Percentiles rank a stretch among this genome's conserved stretches.
These are phyloP conservation scores for Leptonema lineaticorne DNA, from an alignment of 1,140 invertebrate species.

Conservation along the genomic window DNA sequence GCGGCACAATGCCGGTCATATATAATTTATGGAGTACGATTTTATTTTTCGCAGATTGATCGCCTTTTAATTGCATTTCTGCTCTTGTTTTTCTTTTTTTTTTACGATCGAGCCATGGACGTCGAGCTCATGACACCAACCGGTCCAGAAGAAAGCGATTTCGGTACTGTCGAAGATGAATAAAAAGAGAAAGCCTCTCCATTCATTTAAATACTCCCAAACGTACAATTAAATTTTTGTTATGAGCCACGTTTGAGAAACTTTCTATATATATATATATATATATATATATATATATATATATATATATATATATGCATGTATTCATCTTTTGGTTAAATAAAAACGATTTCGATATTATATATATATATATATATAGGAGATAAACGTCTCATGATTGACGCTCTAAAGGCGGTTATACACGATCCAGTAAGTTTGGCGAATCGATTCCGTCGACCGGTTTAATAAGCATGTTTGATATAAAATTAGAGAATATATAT, in stretches of 20 bases:
- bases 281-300: background rate
- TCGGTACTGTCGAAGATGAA: background rate
- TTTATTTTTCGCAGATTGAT: constrained; percentile 2
- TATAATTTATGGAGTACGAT: background rate
- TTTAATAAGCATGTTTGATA: too few species aligned
- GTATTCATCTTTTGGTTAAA: background rate
- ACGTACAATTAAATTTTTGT: constrained; percentile 12
- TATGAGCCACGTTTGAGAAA: background rate
- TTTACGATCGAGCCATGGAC: background rate
- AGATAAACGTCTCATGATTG: too few species aligned
- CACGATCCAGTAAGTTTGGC: too few species aligned
- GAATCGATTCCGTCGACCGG: too few species aligned
- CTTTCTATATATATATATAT: background rate
- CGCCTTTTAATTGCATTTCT: background rate
- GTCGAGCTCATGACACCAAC: background rate
- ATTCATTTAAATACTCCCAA: background rate
- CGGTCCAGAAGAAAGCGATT: constrained; percentile 8
- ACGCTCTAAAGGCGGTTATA: too few species aligned
- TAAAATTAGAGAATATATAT: too few species aligned
- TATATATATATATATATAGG: too few species aligned
- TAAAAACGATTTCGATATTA: background rate
- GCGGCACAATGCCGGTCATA: background rate
- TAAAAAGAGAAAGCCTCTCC: constrained; percentile 14
- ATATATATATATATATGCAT: background rate
- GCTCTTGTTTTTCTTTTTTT: background rate